A percentile compares a stretch with the other conserved stretches of the same genome.
These are phyloP conservation scores for Lerista edwardsae DNA, from an alignment of 2,797 vertebrate genomes.

Conservation along the genomic window DNA sequence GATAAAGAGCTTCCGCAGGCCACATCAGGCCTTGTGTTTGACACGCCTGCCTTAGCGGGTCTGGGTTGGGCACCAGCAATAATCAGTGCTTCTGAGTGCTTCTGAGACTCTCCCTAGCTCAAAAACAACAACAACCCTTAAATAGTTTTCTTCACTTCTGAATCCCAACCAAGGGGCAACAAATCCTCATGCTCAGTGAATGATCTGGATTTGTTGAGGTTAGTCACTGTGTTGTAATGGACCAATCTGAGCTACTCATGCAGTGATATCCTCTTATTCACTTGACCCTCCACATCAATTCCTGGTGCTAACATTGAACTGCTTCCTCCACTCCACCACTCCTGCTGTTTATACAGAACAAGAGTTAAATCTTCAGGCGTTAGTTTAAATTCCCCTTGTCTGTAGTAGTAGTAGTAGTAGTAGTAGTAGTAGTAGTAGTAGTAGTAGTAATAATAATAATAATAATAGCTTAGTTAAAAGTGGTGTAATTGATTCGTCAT, in stretches of 20 bases:
- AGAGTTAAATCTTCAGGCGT: background rate
- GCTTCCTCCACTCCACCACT: too few relatives aligned
- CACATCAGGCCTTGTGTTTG: too few relatives aligned
- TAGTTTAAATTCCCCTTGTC: background rate
- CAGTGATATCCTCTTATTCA: background rate
- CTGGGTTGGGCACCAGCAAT: background rate
- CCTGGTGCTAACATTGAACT: background rate
- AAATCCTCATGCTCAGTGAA: background rate
- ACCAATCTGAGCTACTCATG: background rate
- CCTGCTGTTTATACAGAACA: background rate
- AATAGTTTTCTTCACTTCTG: slow-evolving; percentile 8
- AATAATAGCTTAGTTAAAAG: background rate
- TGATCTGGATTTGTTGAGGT: background rate
- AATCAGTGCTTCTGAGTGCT: background rate
- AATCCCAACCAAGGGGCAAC: background rate
- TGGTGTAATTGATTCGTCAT: background rate
- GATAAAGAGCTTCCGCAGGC: too few relatives aligned
- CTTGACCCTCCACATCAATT: background rate
- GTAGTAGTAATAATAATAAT: too few relatives aligned
- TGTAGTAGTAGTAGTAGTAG: too few relatives aligned
- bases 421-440: too few relatives aligned
- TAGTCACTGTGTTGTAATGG: background rate
- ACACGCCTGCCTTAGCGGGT: too few relatives aligned
- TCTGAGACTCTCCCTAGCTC: background rate
- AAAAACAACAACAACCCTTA: slow-evolving; percentile 1